These are phyloP conservation scores for Diaphora mendica DNA, from an alignment of 2,888 invertebrate species.

Conservation along the genomic window DNA sequence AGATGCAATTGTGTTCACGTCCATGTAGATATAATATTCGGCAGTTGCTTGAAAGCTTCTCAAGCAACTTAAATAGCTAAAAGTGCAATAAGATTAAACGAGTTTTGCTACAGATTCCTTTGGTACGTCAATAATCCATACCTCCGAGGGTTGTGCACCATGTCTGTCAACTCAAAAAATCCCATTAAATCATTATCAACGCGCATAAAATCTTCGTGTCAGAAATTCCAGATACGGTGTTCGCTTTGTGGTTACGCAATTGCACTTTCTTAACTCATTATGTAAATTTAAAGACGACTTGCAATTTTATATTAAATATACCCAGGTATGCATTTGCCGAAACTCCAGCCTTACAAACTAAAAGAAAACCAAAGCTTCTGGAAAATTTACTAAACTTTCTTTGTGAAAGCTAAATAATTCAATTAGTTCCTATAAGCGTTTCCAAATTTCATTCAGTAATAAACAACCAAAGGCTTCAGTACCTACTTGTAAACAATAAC, in stretches of 20 bases:
- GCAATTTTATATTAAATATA: background rate
- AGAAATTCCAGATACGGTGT: background rate
- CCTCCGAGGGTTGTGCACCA: too few species aligned
- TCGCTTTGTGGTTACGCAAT: background rate
- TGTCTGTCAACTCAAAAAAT: background rate
- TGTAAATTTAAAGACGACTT: background rate
- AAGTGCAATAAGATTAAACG: too few species aligned
- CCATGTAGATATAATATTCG: too few species aligned
- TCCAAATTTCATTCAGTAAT: conserved; percentile 56
- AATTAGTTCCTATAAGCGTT: conserved; percentile 50
- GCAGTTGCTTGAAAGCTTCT: too few species aligned
- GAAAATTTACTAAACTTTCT: conserved; percentile 14
- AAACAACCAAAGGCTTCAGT: conserved; percentile 63
- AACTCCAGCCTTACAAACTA: conserved; percentile 7
- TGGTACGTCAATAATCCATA: too few species aligned
- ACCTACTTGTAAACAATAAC: conserved; percentile 66
- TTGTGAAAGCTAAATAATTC: conserved; percentile 38
- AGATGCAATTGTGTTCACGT: too few species aligned
- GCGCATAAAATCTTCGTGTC: background rate
- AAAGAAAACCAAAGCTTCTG: conserved; percentile 14
- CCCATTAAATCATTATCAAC: background rate
- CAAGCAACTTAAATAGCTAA: too few species aligned
- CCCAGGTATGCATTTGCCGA: background rate
- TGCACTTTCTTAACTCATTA: background rate
- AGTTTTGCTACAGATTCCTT: too few species aligned